A percentile compares a stretch with the other conserved stretches of the same genome.
These are phyloP conservation scores for Colinus virginianus DNA, from an alignment of 2,113 vertebrate species.

Conservation along the genomic window DNA sequence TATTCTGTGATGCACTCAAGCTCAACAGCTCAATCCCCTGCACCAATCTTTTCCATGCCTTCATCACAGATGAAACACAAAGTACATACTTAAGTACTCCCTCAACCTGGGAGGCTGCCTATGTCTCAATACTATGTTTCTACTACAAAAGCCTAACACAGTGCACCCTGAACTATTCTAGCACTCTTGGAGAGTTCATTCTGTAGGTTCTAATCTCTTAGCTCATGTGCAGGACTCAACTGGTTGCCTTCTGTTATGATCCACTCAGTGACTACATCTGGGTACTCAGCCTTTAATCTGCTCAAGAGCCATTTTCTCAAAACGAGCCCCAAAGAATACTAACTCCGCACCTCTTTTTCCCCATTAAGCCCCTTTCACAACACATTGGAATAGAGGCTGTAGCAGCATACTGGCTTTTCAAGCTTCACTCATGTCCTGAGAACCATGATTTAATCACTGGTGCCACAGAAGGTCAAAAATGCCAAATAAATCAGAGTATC, in stretches of 20 bases:
- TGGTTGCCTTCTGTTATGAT: rapidly evolving
- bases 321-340: not conserved
- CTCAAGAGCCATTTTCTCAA: not conserved
- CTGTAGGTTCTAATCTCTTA: not conserved
- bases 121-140: not conserved
- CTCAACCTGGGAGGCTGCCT: not conserved
- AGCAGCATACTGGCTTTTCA: not conserved
- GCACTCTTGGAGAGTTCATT: not conserved
- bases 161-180: not conserved
- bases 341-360: not conserved
- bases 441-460: not conserved
- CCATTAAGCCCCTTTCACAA: not conserved
- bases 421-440: not conserved
- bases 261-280: not conserved
- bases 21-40: not conserved
- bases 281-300: not conserved
- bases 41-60: not conserved
- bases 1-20: not conserved
- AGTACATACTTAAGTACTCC: not conserved
- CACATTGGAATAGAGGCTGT: not conserved
- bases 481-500: not conserved
- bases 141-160: not conserved
- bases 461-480: not conserved
- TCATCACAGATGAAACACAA: not conserved
- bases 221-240: not conserved